Evolutionary conservation across 2,797 vertebrate genomes (phyloP).

Genomic region (Myotis vivesi): DNA sequence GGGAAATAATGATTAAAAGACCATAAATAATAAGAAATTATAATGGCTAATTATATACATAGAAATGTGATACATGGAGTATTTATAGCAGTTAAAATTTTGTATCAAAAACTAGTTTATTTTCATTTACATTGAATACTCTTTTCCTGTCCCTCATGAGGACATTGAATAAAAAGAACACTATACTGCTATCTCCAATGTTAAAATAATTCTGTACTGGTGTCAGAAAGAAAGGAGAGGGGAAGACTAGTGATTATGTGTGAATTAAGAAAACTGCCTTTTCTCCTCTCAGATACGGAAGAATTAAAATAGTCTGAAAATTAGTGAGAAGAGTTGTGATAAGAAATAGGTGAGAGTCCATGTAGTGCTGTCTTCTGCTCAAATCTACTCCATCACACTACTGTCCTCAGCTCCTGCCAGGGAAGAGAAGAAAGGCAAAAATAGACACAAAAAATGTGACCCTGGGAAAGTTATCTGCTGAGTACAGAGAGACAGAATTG

Average conservation of each 20-base stretch:
- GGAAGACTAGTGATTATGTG: neutral
- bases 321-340: neutral
- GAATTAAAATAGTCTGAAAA: neutral
- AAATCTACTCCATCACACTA: neutral
- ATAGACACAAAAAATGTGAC: neutral
- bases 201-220: neutral
- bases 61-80: neutral
- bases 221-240: neutral
- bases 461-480: neutral
- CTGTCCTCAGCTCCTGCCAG: neutral
- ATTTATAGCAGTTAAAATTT: neutral
- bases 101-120: neutral
- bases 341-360: neutral
- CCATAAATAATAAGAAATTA: neutral
- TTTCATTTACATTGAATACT: neutral
- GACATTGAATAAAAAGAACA: neutral
- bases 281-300: neutral
- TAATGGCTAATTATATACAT: neutral
- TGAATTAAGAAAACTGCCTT: slow-evolving; percentile 20
- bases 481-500: neutral
- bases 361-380: neutral
- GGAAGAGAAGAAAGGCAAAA: neutral
- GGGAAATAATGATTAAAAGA: neutral
- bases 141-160: neutral
- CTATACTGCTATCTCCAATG: neutral